phyloP scores from a whole-genome alignment of 2,113 vertebrate species.

The Eudyptes chrysolophus region DNA sequence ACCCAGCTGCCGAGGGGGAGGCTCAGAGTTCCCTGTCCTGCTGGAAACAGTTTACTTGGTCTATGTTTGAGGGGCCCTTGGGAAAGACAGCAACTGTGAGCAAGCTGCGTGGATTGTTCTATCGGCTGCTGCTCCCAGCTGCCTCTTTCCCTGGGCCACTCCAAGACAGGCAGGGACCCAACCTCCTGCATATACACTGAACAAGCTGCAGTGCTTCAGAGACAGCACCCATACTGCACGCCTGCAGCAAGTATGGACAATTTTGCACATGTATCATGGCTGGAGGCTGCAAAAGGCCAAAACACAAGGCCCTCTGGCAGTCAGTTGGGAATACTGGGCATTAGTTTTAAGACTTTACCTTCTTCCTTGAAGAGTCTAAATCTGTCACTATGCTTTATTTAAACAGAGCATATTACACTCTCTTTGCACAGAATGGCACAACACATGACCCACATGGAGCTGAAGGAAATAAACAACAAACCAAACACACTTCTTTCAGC shows the following conservation, averaged over 20 bases:
- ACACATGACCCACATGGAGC: accelerated
- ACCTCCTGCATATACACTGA: accelerated
- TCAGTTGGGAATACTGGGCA: neutral
- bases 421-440: neutral
- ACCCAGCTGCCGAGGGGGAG: neutral
- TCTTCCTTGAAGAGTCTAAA: neutral
- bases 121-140: neutral
- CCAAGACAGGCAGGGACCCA: neutral
- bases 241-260: accelerated
- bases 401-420: accelerated
- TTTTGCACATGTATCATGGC: accelerated
- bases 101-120: accelerated
- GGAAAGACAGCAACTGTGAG: neutral
- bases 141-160: neutral
- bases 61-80: neutral
- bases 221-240: accelerated
- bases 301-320: accelerated
- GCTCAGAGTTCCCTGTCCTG: neutral
- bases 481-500: neutral
- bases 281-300: neutral
- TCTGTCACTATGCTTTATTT: neutral
- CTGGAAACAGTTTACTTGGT: neutral
- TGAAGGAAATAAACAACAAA: neutral
- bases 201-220: neutral
- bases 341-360: neutral